Evolutionary conservation across 2,113 vertebrate species (phyloP).

Genomic region (Danionella cerebrum): DNA sequence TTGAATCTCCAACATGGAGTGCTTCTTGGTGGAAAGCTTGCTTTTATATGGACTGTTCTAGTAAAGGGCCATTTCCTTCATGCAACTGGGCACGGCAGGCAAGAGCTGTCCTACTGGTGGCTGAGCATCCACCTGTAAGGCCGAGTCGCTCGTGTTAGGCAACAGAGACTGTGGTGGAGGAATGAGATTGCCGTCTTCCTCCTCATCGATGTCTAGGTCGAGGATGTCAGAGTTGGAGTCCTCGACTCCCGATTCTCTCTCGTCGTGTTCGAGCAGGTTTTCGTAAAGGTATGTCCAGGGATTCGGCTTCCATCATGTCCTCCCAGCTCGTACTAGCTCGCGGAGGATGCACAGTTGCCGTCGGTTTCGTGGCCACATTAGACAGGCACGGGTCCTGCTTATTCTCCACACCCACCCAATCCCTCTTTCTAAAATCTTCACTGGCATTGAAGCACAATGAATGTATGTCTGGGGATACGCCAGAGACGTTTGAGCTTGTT

Average conservation of each 20-base stretch:
- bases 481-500: no score
- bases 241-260: not conserved
- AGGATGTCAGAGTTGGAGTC: not conserved
- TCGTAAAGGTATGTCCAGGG: not conserved
- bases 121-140: no score
- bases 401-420: not conserved
- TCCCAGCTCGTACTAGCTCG: not conserved
- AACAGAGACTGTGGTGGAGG: no score
- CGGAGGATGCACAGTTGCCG: not conserved
- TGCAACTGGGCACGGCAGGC: no score
- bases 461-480: not conserved
- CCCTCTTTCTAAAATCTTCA: not conserved
- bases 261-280: not conserved
- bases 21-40: no score
- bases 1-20: not conserved
- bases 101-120: no score
- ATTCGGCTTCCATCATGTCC: not conserved
- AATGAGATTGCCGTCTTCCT: not conserved
- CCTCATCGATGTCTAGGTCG: not conserved
- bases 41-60: no score
- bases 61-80: no score
- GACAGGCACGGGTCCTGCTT: no score
- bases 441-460: not conserved
- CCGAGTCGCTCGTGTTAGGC: no score
- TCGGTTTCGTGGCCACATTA: not conserved